These are phyloP conservation scores for Nixonia krombeini DNA, from an alignment of 1,140 invertebrate species.

Conservation along the genomic window DNA sequence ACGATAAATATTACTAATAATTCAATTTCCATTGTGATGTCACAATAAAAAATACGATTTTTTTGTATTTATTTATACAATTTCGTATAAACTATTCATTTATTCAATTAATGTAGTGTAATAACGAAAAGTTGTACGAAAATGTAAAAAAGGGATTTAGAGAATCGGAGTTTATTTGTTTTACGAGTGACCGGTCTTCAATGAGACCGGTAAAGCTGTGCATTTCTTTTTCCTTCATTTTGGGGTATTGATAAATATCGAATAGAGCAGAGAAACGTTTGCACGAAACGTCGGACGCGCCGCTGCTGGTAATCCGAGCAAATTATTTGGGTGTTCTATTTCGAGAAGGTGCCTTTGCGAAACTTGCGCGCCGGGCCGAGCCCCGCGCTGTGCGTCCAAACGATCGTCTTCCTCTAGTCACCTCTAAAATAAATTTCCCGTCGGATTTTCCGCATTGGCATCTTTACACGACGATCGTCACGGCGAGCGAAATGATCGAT, in stretches of 20 bases:
- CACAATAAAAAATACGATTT: too few species aligned
- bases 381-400: conserved; percentile 47
- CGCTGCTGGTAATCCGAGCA: conserved; percentile 69
- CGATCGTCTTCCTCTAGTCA: conserved; percentile 50
- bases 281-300: conserved; percentile 48
- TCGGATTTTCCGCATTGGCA: conserved; percentile 47
- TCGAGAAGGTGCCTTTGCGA: conserved; percentile 73
- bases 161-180: too few species aligned
- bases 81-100: too few species aligned
- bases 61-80: too few species aligned
- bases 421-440: conserved; percentile 54
- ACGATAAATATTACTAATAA: too few species aligned
- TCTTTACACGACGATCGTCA: conserved; percentile 12
- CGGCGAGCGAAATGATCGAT: conserved; percentile 5
- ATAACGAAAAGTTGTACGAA: too few species aligned
- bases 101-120: too few species aligned
- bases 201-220: not conserved
- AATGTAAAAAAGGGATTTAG: too few species aligned
- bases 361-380: conserved; percentile 63
- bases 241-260: conserved; percentile 38
- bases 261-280: conserved; percentile 26
- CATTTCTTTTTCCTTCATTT: conserved; percentile 2
- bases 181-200: too few species aligned
- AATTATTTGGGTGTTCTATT: conserved; percentile 73
- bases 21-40: too few species aligned